Base-by-base conservation (phyloP, 2,888 invertebrate genomes). In the Adineta ricciae region DNA sequence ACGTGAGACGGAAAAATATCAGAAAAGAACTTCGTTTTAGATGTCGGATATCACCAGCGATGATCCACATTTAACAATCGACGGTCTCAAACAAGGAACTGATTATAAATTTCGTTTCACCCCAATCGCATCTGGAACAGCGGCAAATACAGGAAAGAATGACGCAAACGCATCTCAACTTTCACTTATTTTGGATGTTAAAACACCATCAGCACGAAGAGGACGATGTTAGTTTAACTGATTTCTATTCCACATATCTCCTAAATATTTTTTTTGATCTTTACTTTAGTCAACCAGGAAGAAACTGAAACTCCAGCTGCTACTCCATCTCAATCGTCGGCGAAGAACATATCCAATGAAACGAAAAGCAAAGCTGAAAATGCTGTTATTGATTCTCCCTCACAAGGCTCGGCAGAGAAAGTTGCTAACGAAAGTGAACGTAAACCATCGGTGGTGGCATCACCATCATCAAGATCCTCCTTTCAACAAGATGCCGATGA, bases 81-180 rank as follows among this genome's bases (percentile, higher is more conserved):
- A 78, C 1, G 38, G 41, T 41, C 78, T 78, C n/a, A 21, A 78
- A 41, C 38, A 21, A 78, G 24, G 24, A 3, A 41, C 7, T 24
- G n/a, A 78, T 41, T 78, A 78, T 78, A 78, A 78, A 41, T 78
- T 78, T 78, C 78, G 78, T 38, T 78, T 78, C 14, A 78, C 78
- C 14, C 78, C 78, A 11, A 41, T 78, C n/a, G 38, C 41, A 64
- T 32, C 32, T 64, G 64, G 64, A 32, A 19, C 9, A 5, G 19
- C 64, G 16, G 2, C 2, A 64, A 19, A 3, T 7, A 16, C 64
- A 32, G 2, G 1, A 64, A 1, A 0, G 32, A 32, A 64, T 64
- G 64, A 64, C 27, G 9, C 64, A 64, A 19, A 1, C n/a, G 38
- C 78, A 24, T 78, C 78, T n/a, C 78, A 41, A n/a, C 24, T 78